Conservation (phyloP, 2,113 vertebrate genomes). For the Macaca fascicularis region T2T-MFA8v1.1 NC_088381.1:16952501-16953000, state of each 20-base stretch:
- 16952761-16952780: neutral
- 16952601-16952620: neutral
- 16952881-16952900: conserved; percentile 26
- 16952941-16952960: conserved; percentile 55
- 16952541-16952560: neutral
- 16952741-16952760: neutral
- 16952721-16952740: neutral
- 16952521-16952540: neutral
- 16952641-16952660: neutral
- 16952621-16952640: neutral
- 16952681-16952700: neutral
- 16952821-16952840: conserved; percentile 57
- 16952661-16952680: conserved; percentile 11
- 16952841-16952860: neutral
- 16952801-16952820: conserved; percentile 33
- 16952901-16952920: conserved; percentile 55
- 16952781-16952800: neutral
- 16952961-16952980: conserved; percentile 64
- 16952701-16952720: conserved; percentile 10
- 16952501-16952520: conserved; percentile 40
- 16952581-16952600: neutral
- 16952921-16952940: conserved; percentile 26
- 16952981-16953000: conserved; percentile 65
- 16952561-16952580: neutral
- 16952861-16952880: conserved; percentile 25